phyloP scores from a whole-genome alignment of 92 coral and sea anemone genomes.

The Chrysogorgia sp. region DNA sequence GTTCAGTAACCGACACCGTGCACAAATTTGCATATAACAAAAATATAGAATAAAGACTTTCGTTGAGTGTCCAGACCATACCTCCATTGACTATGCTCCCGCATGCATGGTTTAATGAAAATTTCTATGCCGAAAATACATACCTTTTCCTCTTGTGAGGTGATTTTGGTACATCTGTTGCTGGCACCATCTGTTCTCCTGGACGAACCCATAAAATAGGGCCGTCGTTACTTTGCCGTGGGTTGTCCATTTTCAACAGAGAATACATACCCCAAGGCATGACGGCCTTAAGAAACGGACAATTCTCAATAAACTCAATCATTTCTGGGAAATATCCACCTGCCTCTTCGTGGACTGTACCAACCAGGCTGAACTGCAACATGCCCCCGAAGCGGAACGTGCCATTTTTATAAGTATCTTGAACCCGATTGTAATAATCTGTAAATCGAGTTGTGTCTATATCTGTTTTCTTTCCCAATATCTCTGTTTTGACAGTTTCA shows the following conservation, averaged over 20 bases:
- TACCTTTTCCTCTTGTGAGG: slow-evolving; percentile 95
- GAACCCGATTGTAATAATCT: slow-evolving; percentile 76
- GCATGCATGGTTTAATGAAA: no score
- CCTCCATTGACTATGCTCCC: no score
- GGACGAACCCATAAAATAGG: slow-evolving; percentile 99
- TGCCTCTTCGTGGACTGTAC: slow-evolving; percentile 93
- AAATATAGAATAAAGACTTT: no score
- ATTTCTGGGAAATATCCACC: slow-evolving; percentile 96
- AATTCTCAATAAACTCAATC: slow-evolving; percentile 82
- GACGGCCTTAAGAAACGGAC: slow-evolving; percentile 85
- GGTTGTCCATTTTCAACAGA: slow-evolving; percentile 69
- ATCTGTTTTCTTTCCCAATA: slow-evolving; percentile 88
- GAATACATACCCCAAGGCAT: slow-evolving; percentile 99
- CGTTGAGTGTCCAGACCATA: no score
- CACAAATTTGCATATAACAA: no score
- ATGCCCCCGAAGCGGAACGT: slow-evolving; percentile 89
- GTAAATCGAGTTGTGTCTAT: slow-evolving; percentile 86
- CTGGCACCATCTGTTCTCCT: slow-evolving; percentile 94
- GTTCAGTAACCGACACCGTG: no score
- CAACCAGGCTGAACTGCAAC: slow-evolving; percentile 95
- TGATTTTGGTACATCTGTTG: slow-evolving; percentile 84
- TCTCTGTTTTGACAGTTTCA: slow-evolving; percentile 74
- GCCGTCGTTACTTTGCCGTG: slow-evolving; percentile 93
- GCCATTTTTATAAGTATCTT: slow-evolving; percentile 76
- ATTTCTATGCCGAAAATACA: no score